These are phyloP conservation scores for Lates calcarifer DNA, from an alignment of 2,113 vertebrate genomes.

Conservation along the genomic window DNA sequence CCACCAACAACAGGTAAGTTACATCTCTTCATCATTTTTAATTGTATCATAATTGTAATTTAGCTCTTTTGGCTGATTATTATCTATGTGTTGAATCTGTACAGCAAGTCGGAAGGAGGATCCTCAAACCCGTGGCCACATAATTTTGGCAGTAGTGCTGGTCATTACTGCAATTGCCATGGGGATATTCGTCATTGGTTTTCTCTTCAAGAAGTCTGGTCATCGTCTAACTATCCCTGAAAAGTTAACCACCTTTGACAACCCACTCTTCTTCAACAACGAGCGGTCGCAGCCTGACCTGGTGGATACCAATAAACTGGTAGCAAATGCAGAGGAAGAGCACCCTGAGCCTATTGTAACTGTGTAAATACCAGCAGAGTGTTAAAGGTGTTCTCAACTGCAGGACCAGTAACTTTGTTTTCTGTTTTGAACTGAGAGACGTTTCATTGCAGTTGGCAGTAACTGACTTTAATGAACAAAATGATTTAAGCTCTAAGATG, in stretches of 20 bases:
- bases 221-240: neutral
- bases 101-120: neutral
- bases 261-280: conserved; percentile 55
- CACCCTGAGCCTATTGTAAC: neutral
- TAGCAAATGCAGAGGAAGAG: conserved; percentile 44
- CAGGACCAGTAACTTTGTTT: neutral
- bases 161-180: neutral
- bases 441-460: neutral
- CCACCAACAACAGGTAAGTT: conserved; percentile 31
- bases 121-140: conserved; percentile 41
- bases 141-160: conserved; percentile 37
- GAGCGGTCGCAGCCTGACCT: neutral
- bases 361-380: conserved; percentile 1
- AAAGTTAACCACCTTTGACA: conserved; percentile 41
- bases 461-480: neutral
- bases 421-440: neutral
- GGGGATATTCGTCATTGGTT: neutral
- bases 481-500: neutral
- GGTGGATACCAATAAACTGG: conserved; percentile 3
- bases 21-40: neutral
- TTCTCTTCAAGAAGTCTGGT: conserved; percentile 45
- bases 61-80: neutral
- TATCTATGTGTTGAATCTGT: conserved; percentile 6
- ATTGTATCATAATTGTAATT: neutral
- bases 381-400: neutral